phyloP scores from a whole-genome alignment of 2,888 invertebrate species.

The Lasioglossum calceatum region DNA sequence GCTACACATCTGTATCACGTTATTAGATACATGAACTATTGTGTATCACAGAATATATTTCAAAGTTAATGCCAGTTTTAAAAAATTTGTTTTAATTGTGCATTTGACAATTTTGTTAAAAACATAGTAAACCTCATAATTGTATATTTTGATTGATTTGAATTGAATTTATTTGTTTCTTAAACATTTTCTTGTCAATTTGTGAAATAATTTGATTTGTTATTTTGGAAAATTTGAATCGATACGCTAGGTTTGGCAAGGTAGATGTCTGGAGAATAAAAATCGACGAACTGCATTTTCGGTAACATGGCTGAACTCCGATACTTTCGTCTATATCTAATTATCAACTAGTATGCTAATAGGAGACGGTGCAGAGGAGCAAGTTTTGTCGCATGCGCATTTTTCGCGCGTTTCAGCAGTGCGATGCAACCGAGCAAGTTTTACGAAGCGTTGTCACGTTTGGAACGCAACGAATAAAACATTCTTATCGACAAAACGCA shows the following conservation, averaged over 20 bases:
- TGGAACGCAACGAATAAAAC: background rate
- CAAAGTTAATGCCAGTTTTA: background rate
- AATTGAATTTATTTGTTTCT: background rate
- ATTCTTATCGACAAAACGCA: background rate
- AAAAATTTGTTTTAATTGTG: background rate
- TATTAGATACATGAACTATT: background rate
- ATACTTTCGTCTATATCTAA: background rate
- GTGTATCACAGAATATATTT: background rate
- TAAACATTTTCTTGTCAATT: background rate
- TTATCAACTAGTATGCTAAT: background rate
- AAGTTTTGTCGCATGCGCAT: background rate
- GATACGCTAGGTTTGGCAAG: no score
- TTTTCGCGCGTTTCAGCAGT: conserved; percentile 3
- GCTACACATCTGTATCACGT: background rate
- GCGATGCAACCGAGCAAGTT: background rate
- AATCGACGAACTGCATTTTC: background rate
- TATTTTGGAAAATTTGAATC: background rate
- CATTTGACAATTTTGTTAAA: background rate
- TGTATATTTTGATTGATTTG: accelerated
- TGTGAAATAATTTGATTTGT: background rate
- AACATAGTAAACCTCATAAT: background rate
- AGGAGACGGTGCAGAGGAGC: background rate
- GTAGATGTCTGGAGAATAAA: background rate
- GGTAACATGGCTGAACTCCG: background rate
- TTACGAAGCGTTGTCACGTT: background rate